Evolutionary conservation across 2,797 vertebrate species (phyloP).

Genomic region (Mionectes olivaceus): DNA sequence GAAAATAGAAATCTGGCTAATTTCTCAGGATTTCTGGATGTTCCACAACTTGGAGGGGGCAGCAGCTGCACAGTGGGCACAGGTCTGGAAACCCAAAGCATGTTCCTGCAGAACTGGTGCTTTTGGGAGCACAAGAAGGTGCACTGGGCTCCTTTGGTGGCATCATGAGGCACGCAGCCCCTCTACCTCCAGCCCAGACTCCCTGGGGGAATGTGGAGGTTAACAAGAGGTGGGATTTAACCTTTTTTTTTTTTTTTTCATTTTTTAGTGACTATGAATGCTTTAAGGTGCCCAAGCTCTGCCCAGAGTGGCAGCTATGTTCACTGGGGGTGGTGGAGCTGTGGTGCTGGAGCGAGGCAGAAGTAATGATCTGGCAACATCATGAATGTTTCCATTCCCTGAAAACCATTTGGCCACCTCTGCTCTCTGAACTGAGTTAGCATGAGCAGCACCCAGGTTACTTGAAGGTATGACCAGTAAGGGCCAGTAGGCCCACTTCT

Average conservation of each 20-base stretch:
- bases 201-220: background rate
- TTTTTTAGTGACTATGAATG: background rate
- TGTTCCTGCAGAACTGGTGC: background rate
- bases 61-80: background rate
- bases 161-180: fast-evolving
- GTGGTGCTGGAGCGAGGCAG: fast-evolving
- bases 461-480: fast-evolving
- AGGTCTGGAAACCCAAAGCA: background rate
- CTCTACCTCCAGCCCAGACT: background rate
- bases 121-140: background rate
- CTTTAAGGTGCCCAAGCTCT: background rate
- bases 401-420: background rate
- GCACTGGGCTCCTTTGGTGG: background rate
- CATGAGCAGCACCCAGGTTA: background rate
- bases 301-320: background rate
- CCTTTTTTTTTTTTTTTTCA: background rate
- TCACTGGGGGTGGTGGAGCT: background rate
- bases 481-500: too few relatives aligned
- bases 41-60: background rate
- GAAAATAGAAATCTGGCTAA: background rate
- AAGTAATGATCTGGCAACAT: background rate
- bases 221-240: background rate
- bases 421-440: background rate
- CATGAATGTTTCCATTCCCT: background rate
- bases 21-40: background rate